A percentile compares a stretch with the other conserved stretches of the same genome.
Evolutionary conservation across 2,113 vertebrate genomes (phyloP).

Genomic region (Felis chaus): DNA sequence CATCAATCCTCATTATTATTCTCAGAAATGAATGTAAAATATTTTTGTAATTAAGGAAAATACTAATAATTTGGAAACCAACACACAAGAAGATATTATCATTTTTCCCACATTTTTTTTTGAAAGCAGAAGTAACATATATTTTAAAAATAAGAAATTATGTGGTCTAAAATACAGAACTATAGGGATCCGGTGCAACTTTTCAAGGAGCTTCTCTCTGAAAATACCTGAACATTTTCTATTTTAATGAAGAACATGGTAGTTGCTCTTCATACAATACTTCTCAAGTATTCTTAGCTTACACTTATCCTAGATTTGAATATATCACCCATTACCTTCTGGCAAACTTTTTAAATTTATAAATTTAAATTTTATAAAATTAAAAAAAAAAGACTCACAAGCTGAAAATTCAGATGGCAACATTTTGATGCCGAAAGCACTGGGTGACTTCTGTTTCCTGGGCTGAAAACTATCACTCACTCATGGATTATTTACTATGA

Average conservation of each 20-base stretch:
- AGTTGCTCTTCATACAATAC: not conserved
- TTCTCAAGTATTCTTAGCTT: not conserved
- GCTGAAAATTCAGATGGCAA: not conserved
- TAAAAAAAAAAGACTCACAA: not conserved
- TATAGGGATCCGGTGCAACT: not conserved
- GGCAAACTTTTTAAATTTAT: not conserved
- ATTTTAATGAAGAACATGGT: not conserved
- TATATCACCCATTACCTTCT: not conserved
- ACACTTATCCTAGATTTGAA: not conserved
- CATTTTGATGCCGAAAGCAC: not conserved
- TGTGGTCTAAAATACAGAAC: not conserved
- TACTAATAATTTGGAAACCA: constrained; percentile 1
- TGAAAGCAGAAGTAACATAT: not conserved
- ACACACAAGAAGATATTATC: not conserved
- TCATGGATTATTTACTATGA: not conserved
- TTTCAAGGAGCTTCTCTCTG: not conserved
- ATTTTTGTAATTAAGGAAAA: constrained; percentile 6
- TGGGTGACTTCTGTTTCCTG: not conserved
- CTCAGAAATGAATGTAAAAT: not conserved
- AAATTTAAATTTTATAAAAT: not conserved
- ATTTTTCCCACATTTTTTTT: not conserved
- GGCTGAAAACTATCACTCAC: not conserved
- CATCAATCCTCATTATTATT: not conserved
- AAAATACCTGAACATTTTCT: not conserved
- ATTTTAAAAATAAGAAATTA: not conserved